Percentiles rank a stretch among this genome's conserved stretches.
Evolutionary conservation across 2,797 vertebrate genomes (phyloP).

Genomic region (Falco novaeseelandiae): DNA sequence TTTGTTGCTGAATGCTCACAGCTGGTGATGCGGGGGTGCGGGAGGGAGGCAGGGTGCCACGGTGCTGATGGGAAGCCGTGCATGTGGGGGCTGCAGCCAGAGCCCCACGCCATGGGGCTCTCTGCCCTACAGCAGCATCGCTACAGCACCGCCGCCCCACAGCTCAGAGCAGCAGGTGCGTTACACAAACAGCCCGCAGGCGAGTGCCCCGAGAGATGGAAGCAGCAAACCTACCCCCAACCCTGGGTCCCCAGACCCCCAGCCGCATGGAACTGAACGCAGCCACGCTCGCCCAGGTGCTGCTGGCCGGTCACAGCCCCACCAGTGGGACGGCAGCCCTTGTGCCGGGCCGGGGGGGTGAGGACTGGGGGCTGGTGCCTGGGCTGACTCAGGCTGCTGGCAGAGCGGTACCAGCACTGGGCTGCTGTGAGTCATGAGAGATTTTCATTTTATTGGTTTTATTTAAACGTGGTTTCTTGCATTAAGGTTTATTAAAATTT

Average conservation of each 20-base stretch:
- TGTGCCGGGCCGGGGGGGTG: background rate
- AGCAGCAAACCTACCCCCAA: background rate
- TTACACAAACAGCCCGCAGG: background rate
- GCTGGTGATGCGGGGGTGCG: accelerated
- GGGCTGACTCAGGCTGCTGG: background rate
- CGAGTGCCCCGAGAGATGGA: background rate
- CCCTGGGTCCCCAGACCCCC: background rate
- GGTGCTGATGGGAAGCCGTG: accelerated
- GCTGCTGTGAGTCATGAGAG: background rate
- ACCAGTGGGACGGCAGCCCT: too few relatives aligned
- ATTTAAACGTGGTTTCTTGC: background rate
- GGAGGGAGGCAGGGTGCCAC: accelerated
- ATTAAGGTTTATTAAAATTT: background rate
- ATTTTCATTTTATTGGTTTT: background rate
- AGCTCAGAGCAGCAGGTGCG: background rate
- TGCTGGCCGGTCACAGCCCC: too few relatives aligned
- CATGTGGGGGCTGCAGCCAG: background rate
- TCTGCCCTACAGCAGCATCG: background rate
- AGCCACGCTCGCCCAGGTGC: accelerated
- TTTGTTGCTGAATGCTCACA: background rate
- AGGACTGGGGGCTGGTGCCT: background rate
- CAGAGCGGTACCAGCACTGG: background rate
- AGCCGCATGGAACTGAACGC: background rate
- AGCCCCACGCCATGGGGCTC: background rate
- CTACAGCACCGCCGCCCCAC: too few relatives aligned